These are phyloP conservation scores for Neoseiulus cucumeris DNA, from an alignment of 1,140 invertebrate species.

Conservation along the genomic window DNA sequence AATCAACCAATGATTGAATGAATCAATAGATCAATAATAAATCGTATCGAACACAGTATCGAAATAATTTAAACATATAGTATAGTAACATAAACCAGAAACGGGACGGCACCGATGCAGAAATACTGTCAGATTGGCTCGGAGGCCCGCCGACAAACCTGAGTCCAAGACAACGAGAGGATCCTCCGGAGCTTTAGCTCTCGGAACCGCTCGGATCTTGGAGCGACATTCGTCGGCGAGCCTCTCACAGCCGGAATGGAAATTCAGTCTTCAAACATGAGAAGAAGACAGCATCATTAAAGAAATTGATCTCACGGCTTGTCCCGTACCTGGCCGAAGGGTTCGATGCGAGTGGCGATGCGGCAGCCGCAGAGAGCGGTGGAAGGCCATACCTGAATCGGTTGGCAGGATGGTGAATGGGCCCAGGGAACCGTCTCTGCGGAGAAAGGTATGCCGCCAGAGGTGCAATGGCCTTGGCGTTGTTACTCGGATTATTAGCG, in stretches of 20 bases:
- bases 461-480: constrained; percentile 64
- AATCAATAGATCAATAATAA: too few relatives aligned
- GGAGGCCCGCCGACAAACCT: too few relatives aligned
- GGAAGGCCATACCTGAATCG: constrained; percentile 53
- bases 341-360: constrained; percentile 20
- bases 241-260: too few relatives aligned
- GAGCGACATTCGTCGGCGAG: too few relatives aligned
- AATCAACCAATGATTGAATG: too few relatives aligned
- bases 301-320: not conserved
- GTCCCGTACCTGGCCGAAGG: constrained; percentile 37
- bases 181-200: too few relatives aligned
- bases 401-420: constrained; percentile 74
- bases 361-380: constrained; percentile 15
- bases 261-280: too few relatives aligned
- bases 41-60: too few relatives aligned
- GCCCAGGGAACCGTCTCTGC: constrained; percentile 58
- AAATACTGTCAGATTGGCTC: not conserved
- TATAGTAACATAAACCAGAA: constrained; percentile 14
- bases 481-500: constrained; percentile 94
- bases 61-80: not conserved
- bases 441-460: constrained; percentile 63
- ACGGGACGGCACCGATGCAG: constrained; percentile 13
- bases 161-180: too few relatives aligned
- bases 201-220: too few relatives aligned
- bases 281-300: too few relatives aligned